Conservation (phyloP, 1,140 invertebrate genomes). For the Zaprionus tsacasi region DNA sequence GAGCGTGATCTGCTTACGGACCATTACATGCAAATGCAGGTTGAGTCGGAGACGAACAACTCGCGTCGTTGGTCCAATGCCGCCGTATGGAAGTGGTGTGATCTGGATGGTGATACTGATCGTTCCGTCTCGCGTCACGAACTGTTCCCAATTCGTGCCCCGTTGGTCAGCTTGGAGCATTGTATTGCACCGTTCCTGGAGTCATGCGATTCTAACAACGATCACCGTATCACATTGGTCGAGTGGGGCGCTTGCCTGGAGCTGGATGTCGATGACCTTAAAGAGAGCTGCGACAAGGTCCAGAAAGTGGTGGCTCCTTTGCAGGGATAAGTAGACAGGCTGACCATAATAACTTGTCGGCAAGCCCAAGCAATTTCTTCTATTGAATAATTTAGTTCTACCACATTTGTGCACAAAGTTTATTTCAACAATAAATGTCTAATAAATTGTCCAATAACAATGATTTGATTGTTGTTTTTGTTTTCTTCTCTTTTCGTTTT, state of each 20-base stretch:
- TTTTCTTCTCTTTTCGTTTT: constrained; percentile 42
- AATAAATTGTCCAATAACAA: constrained; percentile 62
- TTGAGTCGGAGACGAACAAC: constrained; percentile 93
- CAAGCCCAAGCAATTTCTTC: not conserved
- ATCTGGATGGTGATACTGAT: constrained; percentile 95
- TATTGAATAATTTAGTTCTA: constrained; percentile 38
- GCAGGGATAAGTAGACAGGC: constrained; percentile 49
- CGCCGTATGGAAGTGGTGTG: constrained; percentile 98
- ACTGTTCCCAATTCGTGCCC: constrained; percentile 96
- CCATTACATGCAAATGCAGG: constrained; percentile 93
- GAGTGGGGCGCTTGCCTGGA: constrained; percentile 97
- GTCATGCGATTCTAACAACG: constrained; percentile 92
- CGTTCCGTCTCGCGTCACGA: constrained; percentile 94
- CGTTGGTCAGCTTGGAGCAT: constrained; percentile 95
- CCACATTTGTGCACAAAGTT: constrained; percentile 57
- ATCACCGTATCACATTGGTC: constrained; percentile 94
- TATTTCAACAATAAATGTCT: constrained; percentile 53
- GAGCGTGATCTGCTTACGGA: constrained; percentile 94
- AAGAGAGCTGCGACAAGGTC: constrained; percentile 79
- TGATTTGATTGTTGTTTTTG: constrained; percentile 18
- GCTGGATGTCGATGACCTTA: constrained; percentile 87
- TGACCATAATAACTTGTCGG: not conserved
- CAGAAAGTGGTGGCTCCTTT: constrained; percentile 69
- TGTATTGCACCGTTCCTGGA: constrained; percentile 98
- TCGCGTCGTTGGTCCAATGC: constrained; percentile 94